Evolutionary conservation across 1,140 invertebrate genomes (phyloP).

Genomic region (Drosophila lini): DNA sequence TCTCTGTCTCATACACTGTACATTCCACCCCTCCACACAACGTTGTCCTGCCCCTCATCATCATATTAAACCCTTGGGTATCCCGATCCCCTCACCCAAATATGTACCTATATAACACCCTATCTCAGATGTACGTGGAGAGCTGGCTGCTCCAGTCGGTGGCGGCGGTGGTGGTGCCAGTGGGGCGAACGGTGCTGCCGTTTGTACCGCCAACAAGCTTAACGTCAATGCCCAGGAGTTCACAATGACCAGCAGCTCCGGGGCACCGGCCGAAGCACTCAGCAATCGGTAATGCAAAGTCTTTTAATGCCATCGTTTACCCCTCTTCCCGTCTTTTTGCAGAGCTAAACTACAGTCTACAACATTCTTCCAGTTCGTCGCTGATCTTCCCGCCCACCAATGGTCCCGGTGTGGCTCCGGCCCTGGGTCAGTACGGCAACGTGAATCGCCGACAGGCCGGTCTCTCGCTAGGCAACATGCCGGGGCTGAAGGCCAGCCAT

Average conservation of each 20-base stretch:
- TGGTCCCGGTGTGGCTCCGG: slow-evolving; percentile 60
- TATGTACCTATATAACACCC: slow-evolving; percentile 13
- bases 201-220: slow-evolving; percentile 86
- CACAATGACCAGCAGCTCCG: slow-evolving; percentile 87
- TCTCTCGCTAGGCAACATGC: slow-evolving; percentile 74
- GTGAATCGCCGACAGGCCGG: slow-evolving; percentile 73
- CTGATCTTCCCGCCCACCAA: slow-evolving; percentile 80
- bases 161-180: slow-evolving; percentile 57
- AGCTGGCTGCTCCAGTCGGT: slow-evolving; percentile 56
- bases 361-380: slow-evolving; percentile 84
- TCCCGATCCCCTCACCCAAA: slow-evolving; percentile 9
- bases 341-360: slow-evolving; percentile 84
- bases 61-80: slow-evolving; percentile 19
- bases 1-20: slow-evolving; percentile 39
- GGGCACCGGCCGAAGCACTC: slow-evolving; percentile 67
- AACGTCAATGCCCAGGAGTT: slow-evolving; percentile 95
- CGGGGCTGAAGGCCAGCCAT: slow-evolving; percentile 65
- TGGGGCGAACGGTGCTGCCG: slow-evolving; percentile 36
- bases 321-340: slow-evolving; percentile 73
- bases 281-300: slow-evolving; percentile 71
- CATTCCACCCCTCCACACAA: slow-evolving; percentile 22
- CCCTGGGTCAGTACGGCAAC: slow-evolving; percentile 85
- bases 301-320: slow-evolving; percentile 70
- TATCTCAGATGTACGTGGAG: slow-evolving; percentile 68
- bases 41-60: slow-evolving; percentile 36